Conservation (phyloP, 2,888 invertebrate species). For the Drosophila emarginata region DNA sequence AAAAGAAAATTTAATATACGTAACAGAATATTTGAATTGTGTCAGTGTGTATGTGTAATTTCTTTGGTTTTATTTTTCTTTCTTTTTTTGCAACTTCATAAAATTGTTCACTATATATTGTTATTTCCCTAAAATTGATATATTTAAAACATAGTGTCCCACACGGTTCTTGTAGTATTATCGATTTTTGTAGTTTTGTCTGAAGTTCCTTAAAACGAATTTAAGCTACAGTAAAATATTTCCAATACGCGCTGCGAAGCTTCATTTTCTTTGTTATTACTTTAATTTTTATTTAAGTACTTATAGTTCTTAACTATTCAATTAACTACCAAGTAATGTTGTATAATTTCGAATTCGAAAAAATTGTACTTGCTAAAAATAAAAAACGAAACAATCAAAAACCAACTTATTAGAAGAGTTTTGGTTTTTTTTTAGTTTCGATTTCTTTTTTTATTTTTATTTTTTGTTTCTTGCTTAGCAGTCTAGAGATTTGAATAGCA, state of each 20-base stretch:
- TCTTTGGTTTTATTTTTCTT: conserved; percentile 3
- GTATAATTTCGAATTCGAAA: conserved; percentile 64
- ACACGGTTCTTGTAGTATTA: conserved; percentile 7
- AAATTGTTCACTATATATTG: conserved; percentile 12
- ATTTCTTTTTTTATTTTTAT: conserved; percentile 47
- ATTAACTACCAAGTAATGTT: conserved; percentile 59
- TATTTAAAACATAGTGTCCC: conserved; percentile 26
- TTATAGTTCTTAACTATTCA: conserved; percentile 64
- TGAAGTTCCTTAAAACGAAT: conserved; percentile 53
- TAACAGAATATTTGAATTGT: background rate
- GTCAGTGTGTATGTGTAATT: conserved; percentile 1
- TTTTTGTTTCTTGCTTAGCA: conserved; percentile 63
- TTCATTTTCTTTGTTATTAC: conserved; percentile 18
- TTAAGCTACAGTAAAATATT: conserved; percentile 77
- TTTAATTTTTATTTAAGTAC: background rate
- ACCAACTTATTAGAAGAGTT: conserved; percentile 67
- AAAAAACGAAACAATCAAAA: conserved; percentile 19
- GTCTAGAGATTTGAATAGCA: conserved; percentile 74
- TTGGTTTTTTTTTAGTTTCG: conserved; percentile 48
- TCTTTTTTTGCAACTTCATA: conserved; percentile 11
- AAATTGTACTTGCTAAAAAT: conserved; percentile 56
- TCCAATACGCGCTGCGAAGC: conserved; percentile 67
- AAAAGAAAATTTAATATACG: conserved; percentile 17
- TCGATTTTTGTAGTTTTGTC: background rate
- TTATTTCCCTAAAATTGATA: conserved; percentile 32